A percentile compares a stretch with the other conserved stretches of the same genome.
Evolutionary conservation across 2,797 vertebrate genomes (phyloP).

Genomic region (Erethizon dorsatum): DNA sequence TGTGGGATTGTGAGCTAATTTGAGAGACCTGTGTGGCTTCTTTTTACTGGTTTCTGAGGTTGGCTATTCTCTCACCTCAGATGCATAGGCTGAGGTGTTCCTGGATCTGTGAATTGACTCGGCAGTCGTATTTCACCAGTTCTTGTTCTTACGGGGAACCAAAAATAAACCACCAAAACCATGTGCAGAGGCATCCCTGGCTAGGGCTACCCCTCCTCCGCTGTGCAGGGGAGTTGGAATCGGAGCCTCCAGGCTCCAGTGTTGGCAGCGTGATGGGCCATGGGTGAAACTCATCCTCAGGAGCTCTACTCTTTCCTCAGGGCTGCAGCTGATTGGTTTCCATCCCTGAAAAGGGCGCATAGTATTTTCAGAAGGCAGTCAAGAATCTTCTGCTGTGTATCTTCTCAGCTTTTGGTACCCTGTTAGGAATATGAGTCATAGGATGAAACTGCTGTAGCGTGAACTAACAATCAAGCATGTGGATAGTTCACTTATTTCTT

Average conservation of each 20-base stretch:
- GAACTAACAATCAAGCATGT: not conserved
- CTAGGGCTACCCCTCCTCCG: not conserved
- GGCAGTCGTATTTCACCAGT: not conserved
- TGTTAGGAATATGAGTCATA: not conserved
- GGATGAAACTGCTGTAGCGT: not conserved
- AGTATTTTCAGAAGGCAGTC: not conserved
- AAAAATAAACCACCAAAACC: not conserved
- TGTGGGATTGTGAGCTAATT: not conserved
- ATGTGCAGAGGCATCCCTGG: not conserved
- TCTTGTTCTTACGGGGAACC: not conserved
- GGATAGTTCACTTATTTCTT: slow-evolving; percentile 65
- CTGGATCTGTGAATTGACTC: not conserved
- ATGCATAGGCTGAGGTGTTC: not conserved
- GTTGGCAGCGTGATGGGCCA: not conserved
- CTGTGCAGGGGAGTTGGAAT: not conserved
- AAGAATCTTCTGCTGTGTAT: not conserved
- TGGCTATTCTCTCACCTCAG: not conserved
- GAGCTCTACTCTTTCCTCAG: not conserved
- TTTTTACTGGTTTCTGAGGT: not conserved
- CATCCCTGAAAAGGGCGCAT: not conserved
- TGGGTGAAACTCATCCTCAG: not conserved
- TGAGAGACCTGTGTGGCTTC: no score
- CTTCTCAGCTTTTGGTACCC: not conserved
- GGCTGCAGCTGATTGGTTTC: not conserved
- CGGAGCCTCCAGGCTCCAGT: accelerated